Percentiles rank a stretch among this genome's conserved stretches.
Conservation (phyloP, 2,888 invertebrate genomes). For the Steinernema scapterisci region DNA sequence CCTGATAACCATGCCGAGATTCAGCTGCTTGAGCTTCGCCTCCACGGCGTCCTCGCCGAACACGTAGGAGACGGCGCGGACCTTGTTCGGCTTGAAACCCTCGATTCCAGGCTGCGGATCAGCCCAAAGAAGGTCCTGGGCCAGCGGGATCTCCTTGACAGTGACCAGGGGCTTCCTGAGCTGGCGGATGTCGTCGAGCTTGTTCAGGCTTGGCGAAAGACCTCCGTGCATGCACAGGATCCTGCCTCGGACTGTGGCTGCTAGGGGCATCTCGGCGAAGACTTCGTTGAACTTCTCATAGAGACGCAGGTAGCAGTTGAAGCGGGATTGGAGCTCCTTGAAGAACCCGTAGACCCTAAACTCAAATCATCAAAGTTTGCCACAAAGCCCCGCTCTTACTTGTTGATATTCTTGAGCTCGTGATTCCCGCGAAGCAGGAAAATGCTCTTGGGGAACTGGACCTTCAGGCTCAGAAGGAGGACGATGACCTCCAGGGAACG, state of each 20-base stretch:
- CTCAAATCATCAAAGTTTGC: constrained; percentile 31
- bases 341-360: constrained; percentile 56
- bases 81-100: constrained; percentile 46
- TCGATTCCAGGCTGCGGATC: constrained; percentile 49
- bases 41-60: constrained; percentile 52
- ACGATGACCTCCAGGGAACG: constrained; percentile 55
- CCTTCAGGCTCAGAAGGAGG: constrained; percentile 50
- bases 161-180: constrained; percentile 45
- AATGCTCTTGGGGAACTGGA: constrained; percentile 56
- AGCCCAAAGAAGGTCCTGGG: constrained; percentile 55
- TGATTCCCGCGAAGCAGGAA: constrained; percentile 60
- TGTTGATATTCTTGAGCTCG: constrained; percentile 57
- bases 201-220: constrained; percentile 49
- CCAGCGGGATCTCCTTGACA: constrained; percentile 34
- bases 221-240: constrained; percentile 61
- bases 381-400: constrained; percentile 38
- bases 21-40: constrained; percentile 37
- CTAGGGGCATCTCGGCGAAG: constrained; percentile 58
- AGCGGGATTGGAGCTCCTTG: constrained; percentile 45
- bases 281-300: constrained; percentile 59
- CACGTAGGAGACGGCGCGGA: constrained; percentile 49
- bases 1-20: constrained; percentile 43
- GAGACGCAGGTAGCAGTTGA: constrained; percentile 40
- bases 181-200: constrained; percentile 54
- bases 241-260: constrained; percentile 48